These are phyloP conservation scores for Listronotus bonariensis DNA, from an alignment of 1,140 invertebrate species.

Conservation along the genomic window DNA sequence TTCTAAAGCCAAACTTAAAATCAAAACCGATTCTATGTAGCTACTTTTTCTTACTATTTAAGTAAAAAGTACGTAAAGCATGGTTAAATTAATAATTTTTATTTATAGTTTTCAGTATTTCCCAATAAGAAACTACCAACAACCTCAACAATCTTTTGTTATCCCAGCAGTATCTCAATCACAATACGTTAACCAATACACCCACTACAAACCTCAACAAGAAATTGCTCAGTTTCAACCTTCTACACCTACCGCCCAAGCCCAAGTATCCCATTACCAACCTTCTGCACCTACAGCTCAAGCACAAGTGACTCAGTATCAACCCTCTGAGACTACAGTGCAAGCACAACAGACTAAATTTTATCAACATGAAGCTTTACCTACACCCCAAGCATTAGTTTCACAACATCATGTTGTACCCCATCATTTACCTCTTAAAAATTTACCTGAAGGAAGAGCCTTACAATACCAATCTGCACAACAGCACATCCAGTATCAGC, in stretches of 20 bases:
- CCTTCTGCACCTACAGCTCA: neutral
- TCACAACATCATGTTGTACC: conserved; percentile 11
- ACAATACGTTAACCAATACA: conserved; percentile 8
- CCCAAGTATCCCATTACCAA: neutral
- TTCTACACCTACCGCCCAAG: conserved; percentile 8
- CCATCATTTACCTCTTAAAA: conserved; percentile 11
- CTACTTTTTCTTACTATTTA: no score
- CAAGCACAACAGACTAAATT: conserved; percentile 9
- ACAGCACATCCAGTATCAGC: conserved; percentile 14
- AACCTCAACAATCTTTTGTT: conserved; percentile 1
- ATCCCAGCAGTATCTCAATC: no score
- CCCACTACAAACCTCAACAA: conserved; percentile 13
- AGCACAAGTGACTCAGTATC: neutral
- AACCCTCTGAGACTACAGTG: neutral
- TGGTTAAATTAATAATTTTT: neutral
- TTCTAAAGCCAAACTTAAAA: no score
- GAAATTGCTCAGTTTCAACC: no score
- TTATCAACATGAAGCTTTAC: conserved; percentile 20
- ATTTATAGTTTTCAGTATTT: conserved; percentile 31
- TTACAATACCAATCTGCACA: conserved; percentile 5
- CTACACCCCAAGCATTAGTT: conserved; percentile 21
- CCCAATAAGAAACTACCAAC: conserved; percentile 30
- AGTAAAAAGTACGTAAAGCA: no score
- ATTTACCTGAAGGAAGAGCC: conserved; percentile 4
- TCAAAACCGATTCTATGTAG: no score